Percentiles rank a stretch among this genome's conserved stretches.
These are phyloP conservation scores for Ceyx melanurus DNA, from an alignment of 2,113 vertebrate genomes.

Conservation along the genomic window DNA sequence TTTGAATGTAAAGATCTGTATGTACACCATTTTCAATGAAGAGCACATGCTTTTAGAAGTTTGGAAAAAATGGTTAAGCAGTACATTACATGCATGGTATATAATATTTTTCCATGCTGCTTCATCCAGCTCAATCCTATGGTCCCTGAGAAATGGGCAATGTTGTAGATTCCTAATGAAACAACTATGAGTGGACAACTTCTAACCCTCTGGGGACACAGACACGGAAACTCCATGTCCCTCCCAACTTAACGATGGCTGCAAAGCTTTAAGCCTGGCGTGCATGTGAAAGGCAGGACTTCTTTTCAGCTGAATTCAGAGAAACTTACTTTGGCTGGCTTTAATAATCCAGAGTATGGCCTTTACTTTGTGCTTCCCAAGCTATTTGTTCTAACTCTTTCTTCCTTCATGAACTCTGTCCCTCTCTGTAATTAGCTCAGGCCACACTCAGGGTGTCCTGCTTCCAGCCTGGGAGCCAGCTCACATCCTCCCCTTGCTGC, in stretches of 20 bases:
- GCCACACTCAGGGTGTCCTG: neutral
- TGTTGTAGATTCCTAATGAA: slow-evolving; percentile 26
- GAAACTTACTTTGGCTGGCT: neutral
- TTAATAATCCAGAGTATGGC: neutral
- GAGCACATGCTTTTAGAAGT: slow-evolving; percentile 35
- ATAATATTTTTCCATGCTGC: slow-evolving; percentile 52
- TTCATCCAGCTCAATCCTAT: slow-evolving; percentile 44
- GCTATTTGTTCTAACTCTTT: neutral
- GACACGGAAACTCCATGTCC: neutral
- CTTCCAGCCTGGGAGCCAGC: neutral
- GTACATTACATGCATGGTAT: slow-evolving; percentile 8
- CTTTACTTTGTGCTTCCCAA: neutral
- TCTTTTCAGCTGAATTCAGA: neutral
- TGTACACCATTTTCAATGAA: slow-evolving; percentile 33
- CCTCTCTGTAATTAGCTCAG: neutral
- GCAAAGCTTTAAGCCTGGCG: neutral
- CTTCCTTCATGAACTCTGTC: neutral
- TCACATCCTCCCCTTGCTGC: accelerated
- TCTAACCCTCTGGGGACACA: neutral
- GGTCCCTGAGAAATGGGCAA: slow-evolving; percentile 56
- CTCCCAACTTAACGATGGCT: neutral
- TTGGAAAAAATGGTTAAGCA: slow-evolving; percentile 49
- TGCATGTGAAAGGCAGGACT: neutral
- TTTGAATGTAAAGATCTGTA: slow-evolving; percentile 36
- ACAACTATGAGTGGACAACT: neutral